Evolutionary conservation across 2,888 invertebrate species (phyloP), one percentile per base, ranked within the genome.

Genomic region (Blastobasis lacticolella): DNA sequence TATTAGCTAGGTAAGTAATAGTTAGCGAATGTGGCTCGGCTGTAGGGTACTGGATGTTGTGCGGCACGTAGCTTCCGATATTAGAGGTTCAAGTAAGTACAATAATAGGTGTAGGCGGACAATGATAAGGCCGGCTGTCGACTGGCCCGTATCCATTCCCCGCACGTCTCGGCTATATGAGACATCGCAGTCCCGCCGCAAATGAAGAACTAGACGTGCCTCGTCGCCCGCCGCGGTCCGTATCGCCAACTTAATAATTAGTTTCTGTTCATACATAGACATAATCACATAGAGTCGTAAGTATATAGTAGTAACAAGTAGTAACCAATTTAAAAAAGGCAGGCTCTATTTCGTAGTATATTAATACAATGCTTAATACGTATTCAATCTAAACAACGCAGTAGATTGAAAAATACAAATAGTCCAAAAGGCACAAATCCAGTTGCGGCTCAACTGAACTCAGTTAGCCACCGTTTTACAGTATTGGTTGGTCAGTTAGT

Each of bases 111-210:
- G 57, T 56, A 60, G 62, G 57, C 62, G 57, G 58, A 63, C 63
- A 63, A 67, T 61, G 65, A 63, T 59, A 61, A 54, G 59, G 49
- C 50, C 51, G 45, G 57, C 56, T 53, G 56, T 54, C 56, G 44
- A 48, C 51, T 53, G 50, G 52, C 54, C 52, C 54, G 46, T 61
- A 58, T 53, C 54, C 54, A 83, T 78, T 79, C 79, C 49, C 53
- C 63, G 73, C 83, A 83, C 83, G 82, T 78, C 67, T 67, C 57
- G 61, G 57, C 71, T 74, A 76, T 80, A 81, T 76, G 78, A 78
- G 78, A 76, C 78, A 71, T 72, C 64, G 71, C 67, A 65, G 71
- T 67, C 67, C 64, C 65, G 64, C 72, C 69, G 61, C 71, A 75
- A 77, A 79, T 78, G 74, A 77, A 78, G 67, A 73, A 70, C 61